phyloP scores from a whole-genome alignment of 2,888 invertebrate genomes.

The Pristionchus entomophagus region DNA sequence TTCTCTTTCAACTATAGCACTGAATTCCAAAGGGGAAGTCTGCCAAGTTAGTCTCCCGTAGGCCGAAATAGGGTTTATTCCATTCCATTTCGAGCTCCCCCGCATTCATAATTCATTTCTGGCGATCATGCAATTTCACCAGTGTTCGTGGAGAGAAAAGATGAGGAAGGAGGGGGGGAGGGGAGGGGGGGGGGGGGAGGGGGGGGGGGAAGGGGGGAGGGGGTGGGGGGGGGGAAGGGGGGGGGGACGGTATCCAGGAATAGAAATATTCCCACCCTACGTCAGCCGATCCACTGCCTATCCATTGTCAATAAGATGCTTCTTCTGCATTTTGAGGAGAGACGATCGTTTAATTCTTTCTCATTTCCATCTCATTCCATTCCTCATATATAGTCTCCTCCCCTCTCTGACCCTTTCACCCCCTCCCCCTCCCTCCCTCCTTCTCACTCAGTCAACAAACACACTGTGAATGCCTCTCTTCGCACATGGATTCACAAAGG shows the following conservation, averaged over 20 bases:
- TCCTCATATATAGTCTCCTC: neutral
- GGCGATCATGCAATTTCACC: neutral
- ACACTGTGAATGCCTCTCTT: constrained; percentile 23
- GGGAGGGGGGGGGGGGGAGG: too few species aligned
- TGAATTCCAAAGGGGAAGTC: constrained; percentile 7
- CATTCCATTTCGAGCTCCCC: neutral
- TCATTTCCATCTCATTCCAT: constrained; percentile 39
- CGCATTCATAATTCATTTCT: constrained; percentile 23
- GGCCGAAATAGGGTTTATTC: neutral
- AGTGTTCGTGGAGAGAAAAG: neutral
- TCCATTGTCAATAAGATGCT: constrained; percentile 7
- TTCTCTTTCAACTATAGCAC: constrained; percentile 16
- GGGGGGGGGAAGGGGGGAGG: too few species aligned
- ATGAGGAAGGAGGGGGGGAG: too few species aligned
- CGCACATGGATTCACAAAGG: constrained; percentile 10
- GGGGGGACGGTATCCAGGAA: neutral
- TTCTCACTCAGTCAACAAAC: constrained; percentile 19
- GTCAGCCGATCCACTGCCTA: neutral
- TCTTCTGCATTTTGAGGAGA: neutral
- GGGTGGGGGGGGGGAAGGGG: too few species aligned
- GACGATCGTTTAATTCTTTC: neutral
- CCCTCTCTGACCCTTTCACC: neutral
- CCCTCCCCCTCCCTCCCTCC: neutral
- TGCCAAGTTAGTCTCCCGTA: neutral
- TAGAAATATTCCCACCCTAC: neutral